Percentiles rank a stretch among this genome's conserved stretches.
phyloP scores from a whole-genome alignment of 2,113 vertebrate species.

The Leucoraja erinaceus region DNA sequence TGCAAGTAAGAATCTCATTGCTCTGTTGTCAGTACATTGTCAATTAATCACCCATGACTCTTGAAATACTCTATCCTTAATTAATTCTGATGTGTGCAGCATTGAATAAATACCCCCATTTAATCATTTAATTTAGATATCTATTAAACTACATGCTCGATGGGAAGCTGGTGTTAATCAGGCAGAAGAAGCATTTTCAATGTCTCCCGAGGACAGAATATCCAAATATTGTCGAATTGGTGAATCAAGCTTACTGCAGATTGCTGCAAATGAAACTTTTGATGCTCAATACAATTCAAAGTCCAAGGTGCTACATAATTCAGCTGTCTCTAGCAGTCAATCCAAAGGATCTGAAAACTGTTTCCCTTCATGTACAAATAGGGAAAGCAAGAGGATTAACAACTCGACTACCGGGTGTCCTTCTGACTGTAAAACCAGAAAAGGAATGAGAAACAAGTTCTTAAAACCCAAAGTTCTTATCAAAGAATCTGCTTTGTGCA shows the following conservation, averaged over 20 bases:
- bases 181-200: slow-evolving; percentile 73
- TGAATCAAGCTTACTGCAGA: neutral
- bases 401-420: neutral
- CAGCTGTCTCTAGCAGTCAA: slow-evolving; percentile 12
- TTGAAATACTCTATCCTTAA: neutral
- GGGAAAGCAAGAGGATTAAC: neutral
- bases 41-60: too few species aligned
- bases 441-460: neutral
- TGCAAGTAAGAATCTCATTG: too few species aligned
- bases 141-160: slow-evolving; percentile 50
- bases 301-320: neutral
- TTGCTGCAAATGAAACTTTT: neutral
- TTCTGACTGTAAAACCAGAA: slow-evolving; percentile 33
- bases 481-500: neutral
- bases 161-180: slow-evolving; percentile 82
- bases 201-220: slow-evolving; percentile 54
- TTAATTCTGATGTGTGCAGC: neutral
- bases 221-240: slow-evolving; percentile 34
- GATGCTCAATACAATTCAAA: neutral
- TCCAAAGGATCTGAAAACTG: neutral
- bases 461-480: slow-evolving; percentile 19
- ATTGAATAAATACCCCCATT: neutral
- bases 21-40: too few species aligned
- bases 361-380: neutral
- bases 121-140: slow-evolving; percentile 24